A percentile compares a stretch with the other conserved stretches of the same genome.
Evolutionary conservation across 2,888 invertebrate species (phyloP).

Genomic region (Melitaea athalia): DNA sequence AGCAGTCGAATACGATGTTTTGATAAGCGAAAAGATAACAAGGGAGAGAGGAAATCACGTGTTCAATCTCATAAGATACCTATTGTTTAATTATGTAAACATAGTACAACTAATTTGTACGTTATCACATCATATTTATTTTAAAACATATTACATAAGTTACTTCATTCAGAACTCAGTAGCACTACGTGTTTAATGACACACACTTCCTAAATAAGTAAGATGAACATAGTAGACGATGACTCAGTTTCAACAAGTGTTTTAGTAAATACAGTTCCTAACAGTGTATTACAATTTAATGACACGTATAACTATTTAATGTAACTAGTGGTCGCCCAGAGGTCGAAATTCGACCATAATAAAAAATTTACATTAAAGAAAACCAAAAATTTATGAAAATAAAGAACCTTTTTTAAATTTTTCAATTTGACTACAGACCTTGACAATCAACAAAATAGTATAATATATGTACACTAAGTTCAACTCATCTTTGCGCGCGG

Average conservation of each 20-base stretch:
- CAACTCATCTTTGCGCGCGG: no score
- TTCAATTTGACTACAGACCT: no score
- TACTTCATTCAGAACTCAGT: constrained; percentile 3
- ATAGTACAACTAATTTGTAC: not conserved
- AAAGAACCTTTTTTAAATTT: no score
- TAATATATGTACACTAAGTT: no score
- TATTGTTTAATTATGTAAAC: not conserved
- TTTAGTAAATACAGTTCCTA: not conserved
- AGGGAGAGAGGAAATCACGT: not conserved
- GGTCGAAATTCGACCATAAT: no score
- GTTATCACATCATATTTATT: not conserved
- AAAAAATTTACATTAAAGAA: no score
- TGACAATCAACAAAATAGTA: no score
- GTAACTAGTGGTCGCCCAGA: no score
- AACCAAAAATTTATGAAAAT: no score
- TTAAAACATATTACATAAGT: not conserved
- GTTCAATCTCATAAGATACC: no score
- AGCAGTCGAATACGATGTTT: no score
- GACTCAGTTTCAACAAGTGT: not conserved
- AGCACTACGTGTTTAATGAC: not conserved
- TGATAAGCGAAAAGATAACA: not conserved
- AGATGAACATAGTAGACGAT: not conserved
- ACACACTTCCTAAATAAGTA: not conserved
- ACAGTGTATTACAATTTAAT: not conserved
- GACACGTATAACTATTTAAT: no score